Conservation (phyloP, 2,113 vertebrate genomes). For the Myrmophylax atrothorax region DNA sequence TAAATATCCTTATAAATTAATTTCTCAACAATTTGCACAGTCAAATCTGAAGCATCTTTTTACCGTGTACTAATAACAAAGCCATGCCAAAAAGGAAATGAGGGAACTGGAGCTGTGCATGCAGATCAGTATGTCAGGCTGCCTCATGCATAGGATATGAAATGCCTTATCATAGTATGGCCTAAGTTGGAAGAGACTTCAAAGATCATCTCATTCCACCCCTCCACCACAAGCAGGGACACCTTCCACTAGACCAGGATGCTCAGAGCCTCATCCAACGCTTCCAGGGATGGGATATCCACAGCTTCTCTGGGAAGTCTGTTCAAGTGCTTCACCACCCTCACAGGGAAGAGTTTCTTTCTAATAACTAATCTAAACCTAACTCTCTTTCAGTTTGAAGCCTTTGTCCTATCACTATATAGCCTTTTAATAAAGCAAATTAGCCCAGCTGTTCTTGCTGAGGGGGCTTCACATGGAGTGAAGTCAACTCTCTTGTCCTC, state of each 20-base stretch:
- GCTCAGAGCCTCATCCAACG: background rate
- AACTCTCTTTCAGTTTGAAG: background rate
- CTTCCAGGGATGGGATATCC: background rate
- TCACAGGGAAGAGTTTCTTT: background rate
- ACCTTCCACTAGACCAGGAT: background rate
- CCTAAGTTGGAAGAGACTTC: background rate
- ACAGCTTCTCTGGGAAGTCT: background rate
- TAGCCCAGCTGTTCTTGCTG: background rate
- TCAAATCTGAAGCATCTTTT: background rate
- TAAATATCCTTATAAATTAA: background rate
- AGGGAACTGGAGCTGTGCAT: background rate
- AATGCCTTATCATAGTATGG: background rate
- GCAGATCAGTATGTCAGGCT: background rate
- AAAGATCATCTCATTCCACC: background rate
- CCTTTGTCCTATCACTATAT: background rate
- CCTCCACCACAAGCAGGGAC: background rate
- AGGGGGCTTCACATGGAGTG: background rate
- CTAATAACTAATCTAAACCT: background rate
- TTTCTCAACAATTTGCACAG: background rate
- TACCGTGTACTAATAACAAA: background rate
- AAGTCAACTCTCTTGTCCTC: background rate
- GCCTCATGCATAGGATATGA: background rate
- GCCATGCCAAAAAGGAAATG: background rate
- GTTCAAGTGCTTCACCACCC: background rate
- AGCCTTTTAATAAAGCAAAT: background rate